Percentiles rank a stretch among this genome's conserved stretches.
phyloP scores from a whole-genome alignment of 2,113 vertebrate genomes.

The Pelmatolapia mariae region DNA sequence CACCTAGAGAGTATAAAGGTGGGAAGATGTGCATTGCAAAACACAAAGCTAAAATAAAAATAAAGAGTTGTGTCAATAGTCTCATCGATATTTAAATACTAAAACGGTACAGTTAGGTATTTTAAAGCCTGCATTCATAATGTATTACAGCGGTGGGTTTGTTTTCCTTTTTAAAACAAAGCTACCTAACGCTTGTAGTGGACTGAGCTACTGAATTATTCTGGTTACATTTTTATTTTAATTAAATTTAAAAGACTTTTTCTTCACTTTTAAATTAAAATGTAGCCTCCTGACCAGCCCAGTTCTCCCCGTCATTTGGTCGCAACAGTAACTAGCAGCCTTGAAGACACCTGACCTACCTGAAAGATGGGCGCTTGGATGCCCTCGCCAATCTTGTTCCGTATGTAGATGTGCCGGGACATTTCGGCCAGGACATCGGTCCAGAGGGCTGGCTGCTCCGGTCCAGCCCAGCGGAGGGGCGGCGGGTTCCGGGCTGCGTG shows the following conservation, averaged over 20 bases:
- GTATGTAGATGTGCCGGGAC: slow-evolving; percentile 82
- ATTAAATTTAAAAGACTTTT: neutral
- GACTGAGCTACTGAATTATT: neutral
- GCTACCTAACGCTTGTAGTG: neutral
- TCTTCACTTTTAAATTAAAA: neutral
- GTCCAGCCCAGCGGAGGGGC: slow-evolving; percentile 68
- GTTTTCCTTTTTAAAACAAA: neutral
- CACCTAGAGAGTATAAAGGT: neutral
- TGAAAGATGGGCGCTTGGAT: slow-evolving; percentile 81
- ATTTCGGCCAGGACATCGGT: slow-evolving; percentile 80
- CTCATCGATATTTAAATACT: fast-evolving
- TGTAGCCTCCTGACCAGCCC: neutral
- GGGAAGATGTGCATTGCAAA: neutral
- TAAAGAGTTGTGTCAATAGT: neutral
- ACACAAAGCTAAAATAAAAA: neutral
- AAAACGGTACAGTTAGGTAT: neutral
- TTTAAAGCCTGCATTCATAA: neutral
- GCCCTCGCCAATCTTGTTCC: slow-evolving; percentile 79
- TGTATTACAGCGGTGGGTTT: fast-evolving
- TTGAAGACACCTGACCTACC: slow-evolving; percentile 47
- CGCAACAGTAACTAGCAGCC: neutral
- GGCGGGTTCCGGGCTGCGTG: slow-evolving; percentile 62
- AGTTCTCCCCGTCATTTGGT: neutral
- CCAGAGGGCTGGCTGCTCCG: slow-evolving; percentile 72
- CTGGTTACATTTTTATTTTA: neutral